Evolutionary conservation across 2,113 vertebrate species (phyloP).

Genomic region (Vanacampus margaritifer): DNA sequence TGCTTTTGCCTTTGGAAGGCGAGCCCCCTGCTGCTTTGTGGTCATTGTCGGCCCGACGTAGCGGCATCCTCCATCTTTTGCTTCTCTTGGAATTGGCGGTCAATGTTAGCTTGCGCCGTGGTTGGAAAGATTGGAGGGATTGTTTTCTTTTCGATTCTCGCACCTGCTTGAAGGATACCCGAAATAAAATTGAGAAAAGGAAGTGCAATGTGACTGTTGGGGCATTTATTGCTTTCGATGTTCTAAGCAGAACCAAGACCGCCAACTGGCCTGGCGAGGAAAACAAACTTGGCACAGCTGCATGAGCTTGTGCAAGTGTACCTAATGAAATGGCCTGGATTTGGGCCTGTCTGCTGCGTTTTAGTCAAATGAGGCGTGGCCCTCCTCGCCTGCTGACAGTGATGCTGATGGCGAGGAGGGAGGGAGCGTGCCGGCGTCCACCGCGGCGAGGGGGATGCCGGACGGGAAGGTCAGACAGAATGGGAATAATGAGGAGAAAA

Average conservation of each 20-base stretch:
- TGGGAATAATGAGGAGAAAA: constrained; percentile 45
- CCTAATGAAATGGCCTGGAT: neutral
- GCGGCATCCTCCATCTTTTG: too few relatives aligned
- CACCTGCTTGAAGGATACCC: too few relatives aligned
- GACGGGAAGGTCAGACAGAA: constrained; percentile 29
- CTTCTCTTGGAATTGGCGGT: too few relatives aligned
- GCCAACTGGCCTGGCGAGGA: neutral
- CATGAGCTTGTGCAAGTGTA: neutral
- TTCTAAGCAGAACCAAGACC: neutral
- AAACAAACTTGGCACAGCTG: neutral
- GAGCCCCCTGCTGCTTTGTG: too few relatives aligned
- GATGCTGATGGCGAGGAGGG: constrained; percentile 38
- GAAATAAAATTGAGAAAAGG: too few relatives aligned
- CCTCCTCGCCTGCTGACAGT: constrained; percentile 33
- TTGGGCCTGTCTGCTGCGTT: constrained; percentile 47
- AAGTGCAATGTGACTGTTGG: too few relatives aligned
- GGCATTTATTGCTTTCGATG: too few relatives aligned
- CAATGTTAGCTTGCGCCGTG: too few relatives aligned
- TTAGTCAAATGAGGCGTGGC: constrained; percentile 22
- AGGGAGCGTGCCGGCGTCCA: constrained; percentile 11
- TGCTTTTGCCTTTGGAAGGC: too few relatives aligned
- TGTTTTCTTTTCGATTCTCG: too few relatives aligned
- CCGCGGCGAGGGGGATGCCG: constrained; percentile 2
- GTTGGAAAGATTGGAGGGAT: too few relatives aligned
- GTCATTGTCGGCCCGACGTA: too few relatives aligned